Evolutionary conservation across 2,797 vertebrate genomes (phyloP).

Genomic region (Aselliscus stoliczkanus): DNA sequence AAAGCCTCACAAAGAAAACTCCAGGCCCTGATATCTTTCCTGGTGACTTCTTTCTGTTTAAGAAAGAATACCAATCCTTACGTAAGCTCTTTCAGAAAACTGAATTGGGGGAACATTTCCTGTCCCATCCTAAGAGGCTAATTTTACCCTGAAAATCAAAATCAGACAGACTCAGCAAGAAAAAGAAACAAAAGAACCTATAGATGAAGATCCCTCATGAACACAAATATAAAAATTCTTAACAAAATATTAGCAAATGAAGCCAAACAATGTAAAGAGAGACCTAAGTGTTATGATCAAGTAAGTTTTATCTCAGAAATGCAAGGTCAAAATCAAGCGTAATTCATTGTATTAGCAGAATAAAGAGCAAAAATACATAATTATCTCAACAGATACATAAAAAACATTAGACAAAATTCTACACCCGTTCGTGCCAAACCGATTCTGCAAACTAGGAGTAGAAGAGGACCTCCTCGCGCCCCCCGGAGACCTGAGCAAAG

Average conservation of each 20-base stretch:
- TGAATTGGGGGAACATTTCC: background rate
- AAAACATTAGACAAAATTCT: background rate
- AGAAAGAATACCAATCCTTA: background rate
- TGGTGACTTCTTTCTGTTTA: background rate
- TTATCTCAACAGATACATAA: background rate
- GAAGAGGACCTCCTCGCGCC: background rate
- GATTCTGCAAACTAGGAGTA: background rate
- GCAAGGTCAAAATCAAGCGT: background rate
- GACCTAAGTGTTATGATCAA: background rate
- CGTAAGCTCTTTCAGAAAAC: background rate
- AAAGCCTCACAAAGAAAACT: background rate
- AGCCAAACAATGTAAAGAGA: background rate
- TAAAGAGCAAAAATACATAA: background rate
- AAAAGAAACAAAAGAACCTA: too few relatives aligned
- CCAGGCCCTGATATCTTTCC: too few relatives aligned
- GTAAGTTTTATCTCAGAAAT: background rate
- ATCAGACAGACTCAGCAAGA: background rate
- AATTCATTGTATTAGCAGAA: background rate
- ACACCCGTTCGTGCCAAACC: background rate
- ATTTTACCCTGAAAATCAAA: background rate
- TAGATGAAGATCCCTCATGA: background rate
- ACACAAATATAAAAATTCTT: background rate
- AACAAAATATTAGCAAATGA: background rate
- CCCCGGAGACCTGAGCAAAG: background rate
- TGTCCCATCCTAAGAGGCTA: background rate